These are phyloP conservation scores for Tenthredo amoena DNA, from an alignment of 2,888 invertebrate genomes.

Conservation along the genomic window DNA sequence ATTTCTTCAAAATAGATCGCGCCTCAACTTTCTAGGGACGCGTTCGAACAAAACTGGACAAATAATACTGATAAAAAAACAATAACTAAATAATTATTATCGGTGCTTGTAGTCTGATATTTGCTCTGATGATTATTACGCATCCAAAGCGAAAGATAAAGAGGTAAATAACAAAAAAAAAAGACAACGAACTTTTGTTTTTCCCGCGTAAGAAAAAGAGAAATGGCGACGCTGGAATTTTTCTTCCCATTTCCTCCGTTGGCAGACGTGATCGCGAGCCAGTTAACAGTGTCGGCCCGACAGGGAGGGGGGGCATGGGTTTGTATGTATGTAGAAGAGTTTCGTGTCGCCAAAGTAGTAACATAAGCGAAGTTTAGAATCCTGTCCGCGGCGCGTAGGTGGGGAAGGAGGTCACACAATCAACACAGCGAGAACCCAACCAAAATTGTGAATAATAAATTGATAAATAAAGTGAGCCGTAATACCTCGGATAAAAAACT, in stretches of 20 bases:
- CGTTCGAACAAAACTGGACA: not conserved
- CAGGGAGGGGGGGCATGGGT: not conserved
- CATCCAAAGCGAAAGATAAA: not conserved
- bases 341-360: not conserved
- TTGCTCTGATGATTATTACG: not conserved
- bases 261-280: not conserved
- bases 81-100: not conserved
- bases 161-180: not conserved
- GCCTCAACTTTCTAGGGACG: too few relatives aligned
- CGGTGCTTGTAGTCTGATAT: not conserved
- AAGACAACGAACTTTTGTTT: not conserved
- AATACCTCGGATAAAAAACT: not conserved
- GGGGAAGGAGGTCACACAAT: slow-evolving; percentile 9
- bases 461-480: not conserved
- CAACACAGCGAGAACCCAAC: not conserved
- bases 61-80: not conserved
- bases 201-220: not conserved
- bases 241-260: not conserved
- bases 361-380: not conserved
- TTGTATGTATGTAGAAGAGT: not conserved
- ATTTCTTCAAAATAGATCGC: not conserved
- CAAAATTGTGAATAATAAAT: not conserved
- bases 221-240: not conserved
- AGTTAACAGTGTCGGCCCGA: not conserved
- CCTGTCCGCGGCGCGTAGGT: slow-evolving; percentile 1